Conservation (phyloP, 2,113 vertebrate genomes). For the Chloebia gouldiae region DNA sequence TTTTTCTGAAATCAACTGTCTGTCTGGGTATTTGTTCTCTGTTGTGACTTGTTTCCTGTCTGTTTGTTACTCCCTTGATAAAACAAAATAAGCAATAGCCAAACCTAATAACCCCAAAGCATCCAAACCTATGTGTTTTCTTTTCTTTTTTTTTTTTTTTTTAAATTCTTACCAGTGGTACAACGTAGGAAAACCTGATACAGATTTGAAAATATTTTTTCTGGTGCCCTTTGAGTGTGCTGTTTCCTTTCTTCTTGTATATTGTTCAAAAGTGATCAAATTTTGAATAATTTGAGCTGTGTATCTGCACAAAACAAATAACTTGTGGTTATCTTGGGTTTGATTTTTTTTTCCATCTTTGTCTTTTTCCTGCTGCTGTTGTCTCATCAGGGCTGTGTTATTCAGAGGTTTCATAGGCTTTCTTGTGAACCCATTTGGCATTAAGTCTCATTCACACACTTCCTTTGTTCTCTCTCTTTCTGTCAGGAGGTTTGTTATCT, state of each 20-base stretch:
- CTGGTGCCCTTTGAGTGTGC: not conserved
- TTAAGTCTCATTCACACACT: not conserved
- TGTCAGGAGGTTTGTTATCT: not conserved
- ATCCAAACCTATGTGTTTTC: fast-evolving
- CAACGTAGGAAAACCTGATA: not conserved
- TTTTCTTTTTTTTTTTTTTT: fast-evolving
- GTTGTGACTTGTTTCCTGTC: not conserved
- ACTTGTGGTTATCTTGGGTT: slow-evolving; percentile 16
- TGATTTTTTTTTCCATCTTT: slow-evolving; percentile 25
- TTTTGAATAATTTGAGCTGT: not conserved
- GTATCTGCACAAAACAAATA: slow-evolving; percentile 9
- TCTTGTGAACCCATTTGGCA: slow-evolving; percentile 37
- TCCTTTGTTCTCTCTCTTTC: not conserved
- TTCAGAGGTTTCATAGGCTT: not conserved
- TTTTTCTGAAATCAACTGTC: not conserved
- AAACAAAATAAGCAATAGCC: not conserved
- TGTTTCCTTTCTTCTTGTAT: not conserved
- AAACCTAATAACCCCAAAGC: not conserved
- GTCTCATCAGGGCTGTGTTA: not conserved
- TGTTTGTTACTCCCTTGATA: not conserved
- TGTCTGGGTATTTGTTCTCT: not conserved
- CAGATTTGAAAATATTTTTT: not conserved
- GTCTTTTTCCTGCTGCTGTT: not conserved
- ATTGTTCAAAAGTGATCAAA: not conserved
- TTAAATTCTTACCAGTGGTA: not conserved